Evolutionary conservation across 2,113 vertebrate species (phyloP).

Genomic region (Siniperca knerii): DNA sequence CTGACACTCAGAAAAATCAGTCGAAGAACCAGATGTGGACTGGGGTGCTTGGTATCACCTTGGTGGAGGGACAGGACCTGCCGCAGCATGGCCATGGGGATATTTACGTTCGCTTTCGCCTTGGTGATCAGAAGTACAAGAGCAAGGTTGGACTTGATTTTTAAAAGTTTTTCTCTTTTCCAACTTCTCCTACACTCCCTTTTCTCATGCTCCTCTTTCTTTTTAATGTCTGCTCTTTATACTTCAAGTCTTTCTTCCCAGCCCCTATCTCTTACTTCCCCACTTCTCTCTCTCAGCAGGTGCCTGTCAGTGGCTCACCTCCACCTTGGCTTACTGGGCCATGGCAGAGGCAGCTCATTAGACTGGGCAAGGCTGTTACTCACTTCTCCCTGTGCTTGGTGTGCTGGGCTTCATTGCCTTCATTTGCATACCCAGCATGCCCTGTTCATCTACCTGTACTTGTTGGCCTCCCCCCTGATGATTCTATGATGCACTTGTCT

Average conservation of each 20-base stretch:
- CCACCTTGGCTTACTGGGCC: slow-evolving; percentile 82
- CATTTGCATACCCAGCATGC: slow-evolving; percentile 87
- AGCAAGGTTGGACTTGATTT: slow-evolving; percentile 89
- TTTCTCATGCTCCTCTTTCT: slow-evolving; percentile 37
- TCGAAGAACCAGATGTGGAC: slow-evolving; percentile 93
- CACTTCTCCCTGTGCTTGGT: slow-evolving; percentile 67
- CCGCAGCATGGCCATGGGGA: slow-evolving; percentile 86
- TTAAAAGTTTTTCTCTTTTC: slow-evolving; percentile 11
- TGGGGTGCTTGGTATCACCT: slow-evolving; percentile 88
- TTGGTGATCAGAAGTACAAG: slow-evolving; percentile 94
- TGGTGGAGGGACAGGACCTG: slow-evolving; percentile 93
- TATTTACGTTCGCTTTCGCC: slow-evolving; percentile 91
- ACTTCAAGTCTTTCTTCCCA: slow-evolving; percentile 54
- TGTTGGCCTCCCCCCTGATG: slow-evolving; percentile 76
- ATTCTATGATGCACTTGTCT: slow-evolving; percentile 78
- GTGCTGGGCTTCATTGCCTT: slow-evolving; percentile 78
- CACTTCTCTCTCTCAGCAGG: slow-evolving; percentile 70
- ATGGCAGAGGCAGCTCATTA: slow-evolving; percentile 84
- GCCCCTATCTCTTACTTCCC: slow-evolving; percentile 51
- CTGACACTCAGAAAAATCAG: slow-evolving; percentile 60
- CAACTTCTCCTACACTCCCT: slow-evolving; percentile 8
- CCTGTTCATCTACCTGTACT: slow-evolving; percentile 82
- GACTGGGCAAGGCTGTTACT: slow-evolving; percentile 80
- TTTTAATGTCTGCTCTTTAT: slow-evolving; percentile 54
- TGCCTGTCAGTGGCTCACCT: slow-evolving; percentile 79